phyloP scores from a whole-genome alignment of 2,888 invertebrate species.

The Graphium colonna region DNA sequence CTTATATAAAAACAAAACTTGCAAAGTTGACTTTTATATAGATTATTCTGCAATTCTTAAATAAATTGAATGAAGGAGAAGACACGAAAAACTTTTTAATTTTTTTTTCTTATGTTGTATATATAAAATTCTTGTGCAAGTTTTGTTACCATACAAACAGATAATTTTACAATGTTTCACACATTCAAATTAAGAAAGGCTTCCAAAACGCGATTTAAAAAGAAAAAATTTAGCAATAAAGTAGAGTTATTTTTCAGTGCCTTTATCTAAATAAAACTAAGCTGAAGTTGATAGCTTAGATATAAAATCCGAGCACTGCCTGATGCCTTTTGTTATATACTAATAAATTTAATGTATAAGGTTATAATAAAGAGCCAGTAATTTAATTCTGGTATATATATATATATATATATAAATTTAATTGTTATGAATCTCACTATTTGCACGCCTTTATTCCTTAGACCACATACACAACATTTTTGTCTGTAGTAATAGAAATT shows the following conservation, averaged over 20 bases:
- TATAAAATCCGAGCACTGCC: constrained; percentile 19
- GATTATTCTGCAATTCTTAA: too few relatives aligned
- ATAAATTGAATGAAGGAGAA: too few relatives aligned
- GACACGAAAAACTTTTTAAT: too few relatives aligned
- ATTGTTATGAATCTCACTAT: too few relatives aligned
- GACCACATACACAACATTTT: too few relatives aligned
- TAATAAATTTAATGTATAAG: background rate
- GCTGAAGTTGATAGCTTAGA: constrained; percentile 19
- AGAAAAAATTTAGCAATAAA: background rate
- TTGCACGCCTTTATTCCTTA: too few relatives aligned
- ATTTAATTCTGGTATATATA: too few relatives aligned
- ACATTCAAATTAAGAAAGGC: background rate
- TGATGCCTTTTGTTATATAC: constrained; percentile 4
- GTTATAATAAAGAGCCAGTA: constrained; percentile 6
- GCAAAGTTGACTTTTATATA: too few relatives aligned
- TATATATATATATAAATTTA: background rate
- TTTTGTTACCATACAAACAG: background rate
- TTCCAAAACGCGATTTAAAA: background rate
- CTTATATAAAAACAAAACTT: too few relatives aligned
- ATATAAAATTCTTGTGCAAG: too few relatives aligned
- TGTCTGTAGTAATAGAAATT: too few relatives aligned
- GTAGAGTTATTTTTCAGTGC: constrained; percentile 29
- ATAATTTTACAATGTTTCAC: background rate
- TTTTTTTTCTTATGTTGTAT: too few relatives aligned
- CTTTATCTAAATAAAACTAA: constrained; percentile 25